phyloP scores from a whole-genome alignment of 2,888 invertebrate species.

The Lasioglossum oenotherae region DNA sequence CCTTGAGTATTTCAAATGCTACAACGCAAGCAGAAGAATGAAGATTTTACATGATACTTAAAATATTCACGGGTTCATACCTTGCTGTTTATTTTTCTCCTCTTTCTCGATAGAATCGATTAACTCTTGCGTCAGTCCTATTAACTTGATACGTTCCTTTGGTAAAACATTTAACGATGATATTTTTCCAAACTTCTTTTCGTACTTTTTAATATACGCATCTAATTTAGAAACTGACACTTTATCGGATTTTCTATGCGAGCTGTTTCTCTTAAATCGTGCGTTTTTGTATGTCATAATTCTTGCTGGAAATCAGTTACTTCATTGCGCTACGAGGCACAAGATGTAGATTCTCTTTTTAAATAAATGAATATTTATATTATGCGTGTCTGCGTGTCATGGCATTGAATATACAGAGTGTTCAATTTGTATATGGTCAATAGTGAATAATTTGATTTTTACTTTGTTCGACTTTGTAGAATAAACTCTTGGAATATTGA shows the following conservation, averaged over 20 bases:
- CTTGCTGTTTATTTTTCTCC: conserved; percentile 43
- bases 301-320: conserved; percentile 1
- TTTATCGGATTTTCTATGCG: conserved; percentile 2
- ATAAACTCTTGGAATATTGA: background rate
- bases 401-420: background rate
- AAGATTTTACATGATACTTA: too few species aligned
- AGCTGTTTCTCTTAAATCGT: conserved; percentile 1
- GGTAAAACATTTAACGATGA: background rate
- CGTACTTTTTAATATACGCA: conserved; percentile 47
- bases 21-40: background rate
- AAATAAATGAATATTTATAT: conserved; percentile 23
- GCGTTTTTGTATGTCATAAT: conserved; percentile 27
- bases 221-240: conserved; percentile 37
- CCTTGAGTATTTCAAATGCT: conserved; percentile 52
- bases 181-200: conserved; percentile 41
- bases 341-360: conserved; percentile 18
- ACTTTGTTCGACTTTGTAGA: background rate
- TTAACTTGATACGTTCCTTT: conserved; percentile 26
- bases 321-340: background rate
- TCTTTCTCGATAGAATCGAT: conserved; percentile 40
- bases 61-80: conserved; percentile 19
- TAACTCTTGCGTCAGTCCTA: conserved; percentile 33
- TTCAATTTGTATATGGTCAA: background rate
- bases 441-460: background rate
- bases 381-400: background rate